Percentiles rank a stretch among this genome's conserved stretches.
Conservation (phyloP, 2,113 vertebrate species). For the Sturnus vulgaris region DNA sequence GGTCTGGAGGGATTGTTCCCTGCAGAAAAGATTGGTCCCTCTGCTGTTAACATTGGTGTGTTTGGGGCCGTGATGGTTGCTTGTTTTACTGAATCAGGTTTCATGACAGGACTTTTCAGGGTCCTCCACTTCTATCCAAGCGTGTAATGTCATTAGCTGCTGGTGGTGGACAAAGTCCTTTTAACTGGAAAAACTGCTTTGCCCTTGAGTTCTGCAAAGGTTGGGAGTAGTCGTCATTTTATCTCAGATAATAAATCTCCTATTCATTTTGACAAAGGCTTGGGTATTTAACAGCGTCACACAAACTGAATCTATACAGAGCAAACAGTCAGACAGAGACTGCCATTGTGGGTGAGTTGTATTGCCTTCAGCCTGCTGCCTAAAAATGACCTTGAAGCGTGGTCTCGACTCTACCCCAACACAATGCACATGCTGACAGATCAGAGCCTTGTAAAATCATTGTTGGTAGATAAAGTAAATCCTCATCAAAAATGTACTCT, state of each 20-base stretch:
- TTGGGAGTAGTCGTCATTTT: not conserved
- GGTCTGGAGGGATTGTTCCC: not conserved
- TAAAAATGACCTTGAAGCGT: not conserved
- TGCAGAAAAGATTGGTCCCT: not conserved
- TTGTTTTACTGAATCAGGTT: not conserved
- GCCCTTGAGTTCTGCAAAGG: conserved; percentile 14
- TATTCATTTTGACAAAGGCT: conserved; percentile 36
- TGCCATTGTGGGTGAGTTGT: conserved; percentile 22
- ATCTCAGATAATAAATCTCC: conserved; percentile 21
- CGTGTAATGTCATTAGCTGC: not conserved
- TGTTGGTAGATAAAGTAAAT: conserved; percentile 2
- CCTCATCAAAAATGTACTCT: not conserved
- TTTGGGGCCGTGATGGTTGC: not conserved
- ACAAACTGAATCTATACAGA: conserved; percentile 27
- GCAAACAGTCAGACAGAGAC: conserved; percentile 46
- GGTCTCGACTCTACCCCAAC: not conserved
- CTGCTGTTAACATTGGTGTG: not conserved
- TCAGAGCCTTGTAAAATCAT: conserved; percentile 4
- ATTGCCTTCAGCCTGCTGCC: not conserved
- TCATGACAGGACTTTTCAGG: not conserved
- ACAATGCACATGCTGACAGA: conserved; percentile 7
- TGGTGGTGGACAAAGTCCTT: not conserved
- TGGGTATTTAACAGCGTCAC: conserved; percentile 11
- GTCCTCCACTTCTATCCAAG: not conserved
- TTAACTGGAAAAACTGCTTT: conserved; percentile 44